These are phyloP conservation scores for Ectemnius lituratus DNA, from an alignment of 2,888 invertebrate genomes.

Conservation along the genomic window DNA sequence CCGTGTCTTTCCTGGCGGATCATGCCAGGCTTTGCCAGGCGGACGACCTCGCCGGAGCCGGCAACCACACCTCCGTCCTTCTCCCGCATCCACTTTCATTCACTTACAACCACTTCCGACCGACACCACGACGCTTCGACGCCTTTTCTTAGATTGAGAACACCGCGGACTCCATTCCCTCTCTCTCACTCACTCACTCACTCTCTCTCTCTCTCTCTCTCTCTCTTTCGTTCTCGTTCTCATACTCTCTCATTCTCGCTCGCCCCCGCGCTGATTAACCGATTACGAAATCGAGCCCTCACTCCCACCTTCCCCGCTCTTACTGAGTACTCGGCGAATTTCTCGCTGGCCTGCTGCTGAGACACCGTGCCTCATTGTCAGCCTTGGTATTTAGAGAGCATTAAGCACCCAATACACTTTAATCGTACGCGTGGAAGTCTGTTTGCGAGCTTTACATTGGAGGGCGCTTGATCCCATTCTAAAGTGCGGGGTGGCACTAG, in stretches of 20 bases:
- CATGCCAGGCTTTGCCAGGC: conserved; percentile 64
- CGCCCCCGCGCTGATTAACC: conserved; percentile 46
- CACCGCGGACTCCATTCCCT: conserved; percentile 18
- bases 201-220: too few species aligned
- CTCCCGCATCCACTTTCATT: conserved; percentile 52
- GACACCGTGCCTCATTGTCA: too few species aligned
- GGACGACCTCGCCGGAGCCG: conserved; percentile 54
- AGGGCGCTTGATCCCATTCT: conserved; percentile 19
- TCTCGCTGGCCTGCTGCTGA: too few species aligned
- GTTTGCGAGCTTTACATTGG: conserved; percentile 38
- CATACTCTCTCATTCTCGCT: background rate
- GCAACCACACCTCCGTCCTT: conserved; percentile 55
- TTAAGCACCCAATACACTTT: conserved; percentile 31
- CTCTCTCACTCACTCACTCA: conserved; percentile 11
- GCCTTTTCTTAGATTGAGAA: conserved; percentile 63
- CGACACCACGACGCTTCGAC: conserved; percentile 56
- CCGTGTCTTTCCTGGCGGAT: conserved; percentile 62
- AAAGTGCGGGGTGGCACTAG: conserved; percentile 45
- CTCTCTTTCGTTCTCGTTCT: too few species aligned
- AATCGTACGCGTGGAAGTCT: conserved; percentile 18
- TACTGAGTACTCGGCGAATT: too few species aligned
- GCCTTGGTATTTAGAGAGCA: background rate
- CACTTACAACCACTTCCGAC: conserved; percentile 57
- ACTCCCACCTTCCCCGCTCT: too few species aligned
- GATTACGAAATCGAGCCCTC: conserved; percentile 32